phyloP scores from a whole-genome alignment of 1,140 invertebrate species.

The Heliothis virescens region DNA sequence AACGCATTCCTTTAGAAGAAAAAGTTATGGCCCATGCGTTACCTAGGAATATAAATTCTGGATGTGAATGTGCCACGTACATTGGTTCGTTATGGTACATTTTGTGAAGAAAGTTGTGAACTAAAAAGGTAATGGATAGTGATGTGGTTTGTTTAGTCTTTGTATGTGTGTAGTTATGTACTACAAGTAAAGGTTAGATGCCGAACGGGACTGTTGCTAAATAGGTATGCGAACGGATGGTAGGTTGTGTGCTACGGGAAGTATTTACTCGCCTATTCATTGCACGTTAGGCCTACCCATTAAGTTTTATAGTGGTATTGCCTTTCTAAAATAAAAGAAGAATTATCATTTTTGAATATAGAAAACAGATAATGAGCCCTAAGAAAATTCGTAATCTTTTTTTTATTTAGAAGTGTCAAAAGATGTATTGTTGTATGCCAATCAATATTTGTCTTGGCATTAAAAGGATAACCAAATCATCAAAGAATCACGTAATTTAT shows the following conservation, averaged over 20 bases:
- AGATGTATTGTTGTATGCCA: too few relatives aligned
- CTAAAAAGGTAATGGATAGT: background rate
- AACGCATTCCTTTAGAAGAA: constrained; percentile 58
- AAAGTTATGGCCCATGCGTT: constrained; percentile 19
- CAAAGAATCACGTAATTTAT: too few relatives aligned
- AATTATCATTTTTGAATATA: too few relatives aligned
- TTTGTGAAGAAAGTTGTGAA: background rate
- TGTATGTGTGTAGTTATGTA: background rate
- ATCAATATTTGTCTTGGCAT: too few relatives aligned
- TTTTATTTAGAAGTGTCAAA: too few relatives aligned
- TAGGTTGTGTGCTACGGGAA: background rate
- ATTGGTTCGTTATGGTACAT: background rate
- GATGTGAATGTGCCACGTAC: constrained; percentile 16
- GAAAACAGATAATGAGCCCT: too few relatives aligned
- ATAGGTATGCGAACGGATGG: constrained; percentile 5
- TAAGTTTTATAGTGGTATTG: background rate
- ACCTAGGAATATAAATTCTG: constrained; percentile 25
- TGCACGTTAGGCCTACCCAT: background rate
- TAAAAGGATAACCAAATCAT: too few relatives aligned
- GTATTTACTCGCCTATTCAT: constrained; percentile 18
- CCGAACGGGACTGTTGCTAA: constrained; percentile 15
- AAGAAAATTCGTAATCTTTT: too few relatives aligned
- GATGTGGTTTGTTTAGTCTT: background rate
- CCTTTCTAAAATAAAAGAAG: too few relatives aligned
- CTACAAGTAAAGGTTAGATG: constrained; percentile 23